Evolutionary conservation across 2,888 invertebrate genomes (phyloP).

Genomic region (Lasioglossum oenotherae): DNA sequence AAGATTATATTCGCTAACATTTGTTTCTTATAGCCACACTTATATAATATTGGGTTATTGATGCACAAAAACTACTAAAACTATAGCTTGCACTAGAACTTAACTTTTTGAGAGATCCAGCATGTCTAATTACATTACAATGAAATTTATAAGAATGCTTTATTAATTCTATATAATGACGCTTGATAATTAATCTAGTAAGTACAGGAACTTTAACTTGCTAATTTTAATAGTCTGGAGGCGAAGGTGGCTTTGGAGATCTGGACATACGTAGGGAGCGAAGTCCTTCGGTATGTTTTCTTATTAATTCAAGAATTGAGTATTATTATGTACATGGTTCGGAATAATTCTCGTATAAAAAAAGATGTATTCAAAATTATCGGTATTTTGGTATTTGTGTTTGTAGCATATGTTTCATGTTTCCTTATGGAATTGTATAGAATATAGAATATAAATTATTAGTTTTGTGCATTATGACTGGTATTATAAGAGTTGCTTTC

Average conservation of each 20-base stretch:
- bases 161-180: slow-evolving; percentile 53
- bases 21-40: slow-evolving; percentile 28
- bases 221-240: slow-evolving; percentile 83
- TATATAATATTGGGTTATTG: slow-evolving; percentile 41
- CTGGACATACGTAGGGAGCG: slow-evolving; percentile 82
- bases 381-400: slow-evolving; percentile 24
- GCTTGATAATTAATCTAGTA: slow-evolving; percentile 56
- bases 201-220: slow-evolving; percentile 71
- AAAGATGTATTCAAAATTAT: slow-evolving; percentile 25
- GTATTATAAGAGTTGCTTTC: slow-evolving; percentile 58
- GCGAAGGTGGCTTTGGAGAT: slow-evolving; percentile 83
- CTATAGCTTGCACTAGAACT: slow-evolving; percentile 52
- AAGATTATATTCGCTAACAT: slow-evolving; percentile 22
- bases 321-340: slow-evolving; percentile 47
- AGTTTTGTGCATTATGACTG: slow-evolving; percentile 33
- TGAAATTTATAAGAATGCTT: slow-evolving; percentile 49
- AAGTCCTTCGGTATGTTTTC: slow-evolving; percentile 83
- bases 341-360: slow-evolving; percentile 36
- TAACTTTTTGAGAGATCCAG: slow-evolving; percentile 46
- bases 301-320: slow-evolving; percentile 61
- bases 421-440: slow-evolving; percentile 30
- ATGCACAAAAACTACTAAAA: slow-evolving; percentile 51
- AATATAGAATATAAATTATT: slow-evolving; percentile 31
- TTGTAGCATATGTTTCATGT: slow-evolving; percentile 19
- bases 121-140: slow-evolving; percentile 58